phyloP scores from a whole-genome alignment of 1,140 invertebrate genomes.

The Neodiprion fabricii region DNA sequence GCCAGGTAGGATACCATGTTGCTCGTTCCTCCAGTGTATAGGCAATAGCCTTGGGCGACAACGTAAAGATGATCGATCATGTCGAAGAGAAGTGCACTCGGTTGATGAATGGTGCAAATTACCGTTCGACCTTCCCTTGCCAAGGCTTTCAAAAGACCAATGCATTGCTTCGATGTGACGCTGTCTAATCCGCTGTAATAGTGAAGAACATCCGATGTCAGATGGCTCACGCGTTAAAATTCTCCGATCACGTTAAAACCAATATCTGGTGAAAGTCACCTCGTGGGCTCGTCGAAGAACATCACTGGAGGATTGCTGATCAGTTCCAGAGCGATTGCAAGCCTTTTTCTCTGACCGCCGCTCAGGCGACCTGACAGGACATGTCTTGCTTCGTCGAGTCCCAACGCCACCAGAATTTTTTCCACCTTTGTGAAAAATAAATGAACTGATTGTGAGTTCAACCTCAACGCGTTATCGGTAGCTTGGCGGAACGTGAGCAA shows the following conservation, averaged over 20 bases:
- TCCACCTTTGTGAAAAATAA: slow-evolving; percentile 63
- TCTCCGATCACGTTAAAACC: too few relatives aligned
- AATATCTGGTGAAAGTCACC: slow-evolving; percentile 63
- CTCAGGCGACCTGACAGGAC: slow-evolving; percentile 78
- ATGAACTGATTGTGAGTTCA: slow-evolving; percentile 8
- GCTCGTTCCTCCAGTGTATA: slow-evolving; percentile 79
- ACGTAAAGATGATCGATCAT: slow-evolving; percentile 92
- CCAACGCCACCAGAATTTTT: slow-evolving; percentile 76
- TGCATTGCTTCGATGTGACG: slow-evolving; percentile 82
- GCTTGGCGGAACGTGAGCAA: too few relatives aligned
- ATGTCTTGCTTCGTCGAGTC: slow-evolving; percentile 69
- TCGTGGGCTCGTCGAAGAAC: slow-evolving; percentile 94
- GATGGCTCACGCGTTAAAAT: too few relatives aligned
- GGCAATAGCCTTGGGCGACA: slow-evolving; percentile 79
- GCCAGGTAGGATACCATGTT: slow-evolving; percentile 80
- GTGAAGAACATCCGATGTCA: neutral
- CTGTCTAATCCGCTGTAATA: slow-evolving; percentile 83
- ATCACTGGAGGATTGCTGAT: slow-evolving; percentile 89
- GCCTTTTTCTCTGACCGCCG: slow-evolving; percentile 86
- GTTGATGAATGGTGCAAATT: slow-evolving; percentile 91
- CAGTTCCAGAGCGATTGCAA: slow-evolving; percentile 86
- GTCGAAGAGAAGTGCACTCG: slow-evolving; percentile 83
- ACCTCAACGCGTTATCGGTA: too few relatives aligned
- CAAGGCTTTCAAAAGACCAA: slow-evolving; percentile 76
- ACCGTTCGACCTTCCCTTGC: slow-evolving; percentile 81